Base-by-base conservation (phyloP, 1,140 invertebrate genomes). In the Drosophila lacteicornis region DNA sequence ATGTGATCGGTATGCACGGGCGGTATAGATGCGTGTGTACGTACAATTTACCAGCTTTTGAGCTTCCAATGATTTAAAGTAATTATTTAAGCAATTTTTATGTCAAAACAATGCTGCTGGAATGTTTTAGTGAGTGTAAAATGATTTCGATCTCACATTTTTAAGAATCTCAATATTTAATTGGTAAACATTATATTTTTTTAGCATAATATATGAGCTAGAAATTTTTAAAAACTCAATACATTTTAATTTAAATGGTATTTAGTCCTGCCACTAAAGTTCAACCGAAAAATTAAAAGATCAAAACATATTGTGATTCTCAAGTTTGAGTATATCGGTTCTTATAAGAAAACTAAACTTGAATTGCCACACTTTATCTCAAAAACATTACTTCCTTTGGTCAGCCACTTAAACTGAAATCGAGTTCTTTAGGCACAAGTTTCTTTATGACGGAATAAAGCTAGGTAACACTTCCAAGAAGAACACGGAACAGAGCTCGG, bases 401-500 rank as follows among this genome's bases (percentile, higher is more conserved):
- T 19, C 19, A 40, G 7, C 25, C 62, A 77, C 74, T 77, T 77
- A 12, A 59, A 60, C 53, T 9, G 25, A 68, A 27, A 27, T 61
- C n/a, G 43, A 69, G 56, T 69, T 78, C 43, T 59, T 60, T 11
- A 36, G 25, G 49, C 63, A 56, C 49, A 45, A 40, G 46, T 17
- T 33, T 36, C 25, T 47, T 38, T n/a, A 19, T 30, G 47, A 15
- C 33, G 9, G 38, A 47, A n/a, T 40, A 42, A 36, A 22, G 42
- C 56, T 50, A 74, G 17, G 50, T 17, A 63, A 49, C 56, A 70
- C 56, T 73, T 78, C 45, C 42, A 60, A 67, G 53, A 53, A 60
- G 57, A 68, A 56, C 69, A 50, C 45, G 73, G 33, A 55, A 40
- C 66, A 79, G 67, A 79, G 65, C 68, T 77, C 51, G 46, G 67